These are phyloP conservation scores for Chaetogeoica ovagalla DNA, from an alignment of 2,888 invertebrate genomes.

Conservation along the genomic window DNA sequence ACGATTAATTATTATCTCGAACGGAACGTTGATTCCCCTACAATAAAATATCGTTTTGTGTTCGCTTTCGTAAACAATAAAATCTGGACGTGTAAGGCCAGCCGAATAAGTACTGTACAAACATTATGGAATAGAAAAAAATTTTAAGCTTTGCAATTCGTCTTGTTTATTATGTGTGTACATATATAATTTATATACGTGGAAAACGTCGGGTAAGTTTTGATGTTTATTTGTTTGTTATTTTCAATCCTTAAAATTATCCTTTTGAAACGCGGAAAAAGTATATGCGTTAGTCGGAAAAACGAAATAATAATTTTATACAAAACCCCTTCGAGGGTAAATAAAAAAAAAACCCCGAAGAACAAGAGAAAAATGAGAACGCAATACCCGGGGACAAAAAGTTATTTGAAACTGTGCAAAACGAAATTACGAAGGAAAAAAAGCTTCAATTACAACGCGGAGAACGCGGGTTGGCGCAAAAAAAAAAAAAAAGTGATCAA, in stretches of 20 bases:
- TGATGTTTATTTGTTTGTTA: not conserved
- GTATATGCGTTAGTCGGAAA: not conserved
- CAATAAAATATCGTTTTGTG: too few species aligned
- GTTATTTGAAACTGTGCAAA: slow-evolving; percentile 29
- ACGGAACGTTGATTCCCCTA: too few species aligned
- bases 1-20: too few species aligned
- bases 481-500: slow-evolving; percentile 26
- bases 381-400: not conserved
- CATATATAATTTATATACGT: not conserved
- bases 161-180: too few species aligned
- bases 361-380: not conserved
- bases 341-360: not conserved
- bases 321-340: not conserved
- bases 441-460: slow-evolving; percentile 36
- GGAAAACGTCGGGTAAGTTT: not conserved
- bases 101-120: too few species aligned
- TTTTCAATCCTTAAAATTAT: not conserved
- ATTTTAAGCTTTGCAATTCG: too few species aligned
- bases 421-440: slow-evolving; percentile 11
- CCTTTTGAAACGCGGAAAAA: too few species aligned
- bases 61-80: too few species aligned
- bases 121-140: too few species aligned
- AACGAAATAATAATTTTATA: not conserved
- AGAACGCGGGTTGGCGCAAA: too few species aligned
- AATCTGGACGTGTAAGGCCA: too few species aligned